Evolutionary conservation across 1,140 invertebrate genomes (phyloP).

Genomic region (Polyergus mexicanus): DNA sequence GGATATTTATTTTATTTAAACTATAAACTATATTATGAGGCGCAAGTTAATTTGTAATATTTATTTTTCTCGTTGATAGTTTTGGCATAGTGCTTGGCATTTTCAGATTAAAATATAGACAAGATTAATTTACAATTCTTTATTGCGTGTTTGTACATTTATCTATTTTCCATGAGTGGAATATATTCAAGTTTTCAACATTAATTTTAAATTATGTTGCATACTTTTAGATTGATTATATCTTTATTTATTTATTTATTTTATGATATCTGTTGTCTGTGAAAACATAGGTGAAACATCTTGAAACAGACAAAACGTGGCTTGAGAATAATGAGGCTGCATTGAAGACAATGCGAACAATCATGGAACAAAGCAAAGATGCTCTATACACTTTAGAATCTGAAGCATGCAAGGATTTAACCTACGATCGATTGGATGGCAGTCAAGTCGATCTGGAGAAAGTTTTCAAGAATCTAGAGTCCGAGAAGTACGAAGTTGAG

Average conservation of each 20-base stretch:
- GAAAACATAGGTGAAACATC: conserved; percentile 71
- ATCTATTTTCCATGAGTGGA: no score
- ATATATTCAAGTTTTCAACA: no score
- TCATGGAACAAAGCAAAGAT: conserved; percentile 74
- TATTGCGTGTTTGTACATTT: no score
- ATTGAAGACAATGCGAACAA: conserved; percentile 58
- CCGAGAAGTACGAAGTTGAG: conserved; percentile 87
- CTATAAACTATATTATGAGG: no score
- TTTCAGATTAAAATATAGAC: no score
- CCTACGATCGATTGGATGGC: conserved; percentile 78
- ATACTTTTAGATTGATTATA: not conserved
- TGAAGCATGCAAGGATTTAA: conserved; percentile 75
- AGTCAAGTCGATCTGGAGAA: conserved; percentile 74
- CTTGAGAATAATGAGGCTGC: conserved; percentile 72
- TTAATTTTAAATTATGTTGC: not conserved
- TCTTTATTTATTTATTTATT: conserved; percentile 27
- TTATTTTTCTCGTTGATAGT: no score
- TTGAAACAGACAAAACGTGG: conserved; percentile 77
- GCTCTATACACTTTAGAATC: conserved; percentile 72
- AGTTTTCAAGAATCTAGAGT: conserved; percentile 83
- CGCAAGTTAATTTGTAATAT: no score
- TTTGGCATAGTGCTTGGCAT: no score
- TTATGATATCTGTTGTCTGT: not conserved
- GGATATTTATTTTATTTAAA: no score
- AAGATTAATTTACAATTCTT: no score